Evolutionary conservation across 1,140 invertebrate species (phyloP).

Genomic region (Prorops nasuta): DNA sequence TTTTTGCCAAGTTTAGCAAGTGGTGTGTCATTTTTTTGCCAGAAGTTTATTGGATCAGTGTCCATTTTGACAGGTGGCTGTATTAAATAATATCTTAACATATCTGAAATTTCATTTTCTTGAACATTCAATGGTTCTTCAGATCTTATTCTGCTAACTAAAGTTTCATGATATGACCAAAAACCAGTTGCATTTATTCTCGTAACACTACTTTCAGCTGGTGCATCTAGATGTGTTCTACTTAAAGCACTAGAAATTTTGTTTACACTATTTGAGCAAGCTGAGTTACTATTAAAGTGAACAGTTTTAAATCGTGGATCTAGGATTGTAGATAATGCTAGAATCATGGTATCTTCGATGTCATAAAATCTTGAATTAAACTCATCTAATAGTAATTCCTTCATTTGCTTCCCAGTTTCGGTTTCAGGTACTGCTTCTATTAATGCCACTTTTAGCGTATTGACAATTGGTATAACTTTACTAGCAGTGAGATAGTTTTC

Average conservation of each 20-base stretch:
- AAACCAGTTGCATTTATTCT: not conserved
- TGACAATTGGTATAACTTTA: too few relatives aligned
- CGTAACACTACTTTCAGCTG: too few relatives aligned
- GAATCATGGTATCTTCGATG: conserved; percentile 25
- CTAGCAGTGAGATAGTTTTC: too few relatives aligned
- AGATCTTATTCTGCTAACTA: not conserved
- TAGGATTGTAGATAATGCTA: conserved; percentile 39
- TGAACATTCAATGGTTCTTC: not conserved
- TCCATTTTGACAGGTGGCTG: not conserved
- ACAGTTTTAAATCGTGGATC: conserved; percentile 42
- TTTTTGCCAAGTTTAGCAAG: not conserved
- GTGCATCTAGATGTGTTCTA: too few relatives aligned
- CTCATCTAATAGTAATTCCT: not conserved
- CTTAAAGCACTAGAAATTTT: conserved; percentile 8
- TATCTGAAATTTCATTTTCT: not conserved
- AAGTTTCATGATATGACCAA: not conserved
- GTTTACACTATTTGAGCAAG: conserved; percentile 25
- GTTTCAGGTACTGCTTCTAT: not conserved
- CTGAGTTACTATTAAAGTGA: conserved; percentile 31
- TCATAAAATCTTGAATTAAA: not conserved
- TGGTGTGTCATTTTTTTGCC: not conserved
- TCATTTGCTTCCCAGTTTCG: not conserved
- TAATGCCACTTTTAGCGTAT: not conserved
- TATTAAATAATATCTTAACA: not conserved
- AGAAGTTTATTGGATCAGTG: not conserved